Conservation (phyloP, 2,113 vertebrate species). For the Azemiops feae region DNA sequence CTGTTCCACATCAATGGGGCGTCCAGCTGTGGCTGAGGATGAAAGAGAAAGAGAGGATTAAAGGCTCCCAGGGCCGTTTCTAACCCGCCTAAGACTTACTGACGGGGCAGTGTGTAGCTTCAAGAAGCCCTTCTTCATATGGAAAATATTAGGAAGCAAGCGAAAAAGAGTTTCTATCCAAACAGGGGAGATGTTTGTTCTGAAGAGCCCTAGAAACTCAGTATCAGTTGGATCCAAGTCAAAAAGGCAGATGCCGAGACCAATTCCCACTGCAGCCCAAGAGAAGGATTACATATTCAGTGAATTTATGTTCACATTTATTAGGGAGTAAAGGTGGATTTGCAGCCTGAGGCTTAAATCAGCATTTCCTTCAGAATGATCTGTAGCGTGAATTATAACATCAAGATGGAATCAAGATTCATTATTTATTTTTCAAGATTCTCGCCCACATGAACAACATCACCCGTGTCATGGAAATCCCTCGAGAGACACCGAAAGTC, state of each 20-base stretch:
- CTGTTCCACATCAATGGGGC: conserved; percentile 82
- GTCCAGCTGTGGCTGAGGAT: conserved; percentile 78
- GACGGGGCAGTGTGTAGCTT: conserved; percentile 66
- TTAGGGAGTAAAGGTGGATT: background rate
- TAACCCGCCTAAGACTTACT: conserved; percentile 73
- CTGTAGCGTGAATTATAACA: background rate
- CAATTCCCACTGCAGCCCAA: background rate
- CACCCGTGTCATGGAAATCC: background rate
- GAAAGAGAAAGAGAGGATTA: conserved; percentile 78
- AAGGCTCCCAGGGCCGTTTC: conserved; percentile 79
- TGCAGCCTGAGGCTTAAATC: background rate
- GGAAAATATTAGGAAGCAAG: conserved; percentile 80
- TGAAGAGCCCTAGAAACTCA: background rate
- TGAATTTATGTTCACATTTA: conserved; percentile 22
- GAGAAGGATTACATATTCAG: conserved; percentile 7
- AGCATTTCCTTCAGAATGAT: background rate
- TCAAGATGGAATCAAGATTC: background rate
- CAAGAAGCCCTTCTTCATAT: conserved; percentile 70
- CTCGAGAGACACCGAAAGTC: background rate
- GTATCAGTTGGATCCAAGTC: background rate
- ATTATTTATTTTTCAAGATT: background rate
- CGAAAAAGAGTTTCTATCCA: conserved; percentile 52
- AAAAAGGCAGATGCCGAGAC: background rate
- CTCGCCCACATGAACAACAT: rapidly evolving
- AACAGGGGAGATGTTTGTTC: conserved; percentile 19